These are phyloP conservation scores for Polypedilum pembai DNA, from an alignment of 1,140 invertebrate species.

Conservation along the genomic window DNA sequence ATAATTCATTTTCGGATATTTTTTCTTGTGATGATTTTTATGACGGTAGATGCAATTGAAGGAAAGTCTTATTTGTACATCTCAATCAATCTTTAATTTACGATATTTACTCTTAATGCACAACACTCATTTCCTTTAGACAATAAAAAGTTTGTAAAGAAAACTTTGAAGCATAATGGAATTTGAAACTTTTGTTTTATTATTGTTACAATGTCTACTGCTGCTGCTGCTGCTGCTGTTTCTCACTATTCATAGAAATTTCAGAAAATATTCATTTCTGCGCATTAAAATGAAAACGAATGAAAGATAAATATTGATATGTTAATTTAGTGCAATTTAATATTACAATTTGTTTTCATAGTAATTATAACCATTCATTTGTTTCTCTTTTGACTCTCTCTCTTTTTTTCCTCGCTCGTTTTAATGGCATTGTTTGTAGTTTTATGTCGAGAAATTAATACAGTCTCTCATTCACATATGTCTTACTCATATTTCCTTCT, in stretches of 20 bases:
- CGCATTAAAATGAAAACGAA: background rate
- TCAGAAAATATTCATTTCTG: background rate
- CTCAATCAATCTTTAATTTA: conserved; percentile 9
- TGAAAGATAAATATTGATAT: conserved; percentile 14
- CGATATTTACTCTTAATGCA: background rate
- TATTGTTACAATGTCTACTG: background rate
- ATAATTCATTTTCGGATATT: conserved; percentile 13
- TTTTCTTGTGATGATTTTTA: background rate
- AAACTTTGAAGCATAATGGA: background rate
- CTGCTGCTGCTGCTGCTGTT: background rate
- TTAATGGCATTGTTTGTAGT: no score
- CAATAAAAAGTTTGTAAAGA: background rate
- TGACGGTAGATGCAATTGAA: background rate
- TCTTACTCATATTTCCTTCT: no score
- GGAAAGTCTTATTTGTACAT: background rate
- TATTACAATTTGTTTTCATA: conserved; percentile 4
- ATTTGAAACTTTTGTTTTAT: background rate
- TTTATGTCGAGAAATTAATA: no score
- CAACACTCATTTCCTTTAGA: background rate
- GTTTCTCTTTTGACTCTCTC: no score
- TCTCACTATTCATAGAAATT: background rate
- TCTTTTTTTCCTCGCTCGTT: no score
- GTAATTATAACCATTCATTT: conserved; percentile 16
- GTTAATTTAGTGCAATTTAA: conserved; percentile 19
- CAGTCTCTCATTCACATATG: no score